phyloP scores from a whole-genome alignment of 1,140 invertebrate genomes.

The Saxidomus purpurata region DNA sequence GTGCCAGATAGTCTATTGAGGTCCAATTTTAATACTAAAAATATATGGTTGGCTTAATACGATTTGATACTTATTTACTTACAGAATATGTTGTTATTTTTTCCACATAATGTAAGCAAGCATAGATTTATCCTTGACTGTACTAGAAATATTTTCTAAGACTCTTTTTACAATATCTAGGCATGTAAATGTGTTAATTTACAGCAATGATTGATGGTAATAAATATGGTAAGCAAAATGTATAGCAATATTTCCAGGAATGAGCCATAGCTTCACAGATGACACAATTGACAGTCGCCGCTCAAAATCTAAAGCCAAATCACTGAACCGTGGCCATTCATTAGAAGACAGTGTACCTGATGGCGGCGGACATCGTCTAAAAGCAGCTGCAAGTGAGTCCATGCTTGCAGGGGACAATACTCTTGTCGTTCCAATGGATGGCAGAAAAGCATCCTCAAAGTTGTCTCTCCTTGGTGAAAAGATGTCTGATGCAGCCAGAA shows the following conservation, averaged over 20 bases:
- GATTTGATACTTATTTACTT: too few relatives aligned
- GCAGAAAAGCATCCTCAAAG: conserved; percentile 76
- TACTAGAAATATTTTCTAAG: too few relatives aligned
- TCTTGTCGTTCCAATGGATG: conserved; percentile 75
- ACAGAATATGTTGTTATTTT: too few relatives aligned
- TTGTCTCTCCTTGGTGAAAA: conserved; percentile 84
- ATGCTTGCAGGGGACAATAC: conserved; percentile 77
- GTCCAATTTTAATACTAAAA: too few relatives aligned
- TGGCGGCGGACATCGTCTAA: conserved; percentile 71
- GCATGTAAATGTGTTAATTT: too few relatives aligned
- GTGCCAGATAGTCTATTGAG: too few relatives aligned
- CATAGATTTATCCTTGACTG: too few relatives aligned
- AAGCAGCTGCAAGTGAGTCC: conserved; percentile 82
- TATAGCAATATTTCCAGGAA: conserved; percentile 47
- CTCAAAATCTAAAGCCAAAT: conserved; percentile 43
- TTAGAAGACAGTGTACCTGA: conserved; percentile 79
- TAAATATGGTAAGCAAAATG: too few relatives aligned
- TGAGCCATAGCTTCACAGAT: conserved; percentile 64
- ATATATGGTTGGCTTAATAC: too few relatives aligned
- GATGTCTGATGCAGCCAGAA: conserved; percentile 75
- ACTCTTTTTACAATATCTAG: too few relatives aligned
- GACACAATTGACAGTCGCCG: conserved; percentile 63
- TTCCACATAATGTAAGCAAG: too few relatives aligned
- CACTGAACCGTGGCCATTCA: conserved; percentile 77
- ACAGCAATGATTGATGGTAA: too few relatives aligned